A percentile compares a stretch with the other conserved stretches of the same genome.
Conservation (phyloP, 2,113 vertebrate species). For the Clarias gariepinus region DNA sequence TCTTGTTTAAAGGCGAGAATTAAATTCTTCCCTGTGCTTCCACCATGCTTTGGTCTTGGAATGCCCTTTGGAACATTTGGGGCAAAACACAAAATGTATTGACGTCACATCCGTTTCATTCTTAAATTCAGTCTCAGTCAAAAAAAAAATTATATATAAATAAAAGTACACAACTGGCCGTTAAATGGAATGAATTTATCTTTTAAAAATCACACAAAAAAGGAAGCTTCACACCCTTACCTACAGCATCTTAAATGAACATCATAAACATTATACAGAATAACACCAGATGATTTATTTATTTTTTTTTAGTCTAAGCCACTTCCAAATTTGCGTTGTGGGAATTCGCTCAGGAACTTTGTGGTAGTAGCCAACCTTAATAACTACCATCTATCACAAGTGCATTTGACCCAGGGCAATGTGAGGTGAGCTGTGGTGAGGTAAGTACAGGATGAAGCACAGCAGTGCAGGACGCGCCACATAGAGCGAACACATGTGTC, state of each 20-base stretch:
- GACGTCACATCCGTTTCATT: not conserved
- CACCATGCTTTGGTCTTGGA: conserved; percentile 39
- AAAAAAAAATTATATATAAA: not conserved
- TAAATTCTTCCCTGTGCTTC: conserved; percentile 46
- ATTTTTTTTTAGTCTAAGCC: not conserved
- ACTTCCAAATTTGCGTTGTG: not conserved
- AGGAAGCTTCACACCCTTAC: not conserved
- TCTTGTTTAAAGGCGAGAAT: conserved; percentile 39
- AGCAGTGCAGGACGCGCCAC: conserved; percentile 53
- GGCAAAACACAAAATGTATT: not conserved
- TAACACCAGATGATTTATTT: not conserved
- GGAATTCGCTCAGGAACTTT: conserved; percentile 21
- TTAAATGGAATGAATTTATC: not conserved
- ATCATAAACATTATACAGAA: not conserved
- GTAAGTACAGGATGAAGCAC: conserved; percentile 47
- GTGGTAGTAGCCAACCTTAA: not conserved
- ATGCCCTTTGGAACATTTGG: not conserved
- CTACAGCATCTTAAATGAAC: not conserved
- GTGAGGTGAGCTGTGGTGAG: not conserved
- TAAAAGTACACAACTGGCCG: not conserved
- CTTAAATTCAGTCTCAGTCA: not conserved
- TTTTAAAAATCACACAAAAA: not conserved
- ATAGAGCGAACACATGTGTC: conserved; percentile 60
- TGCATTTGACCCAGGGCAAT: conserved; percentile 33
- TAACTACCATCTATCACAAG: conserved; percentile 21